These are phyloP conservation scores for Platyrinchus mystaceus DNA, from an alignment of 2,797 vertebrate species.

Conservation along the genomic window DNA sequence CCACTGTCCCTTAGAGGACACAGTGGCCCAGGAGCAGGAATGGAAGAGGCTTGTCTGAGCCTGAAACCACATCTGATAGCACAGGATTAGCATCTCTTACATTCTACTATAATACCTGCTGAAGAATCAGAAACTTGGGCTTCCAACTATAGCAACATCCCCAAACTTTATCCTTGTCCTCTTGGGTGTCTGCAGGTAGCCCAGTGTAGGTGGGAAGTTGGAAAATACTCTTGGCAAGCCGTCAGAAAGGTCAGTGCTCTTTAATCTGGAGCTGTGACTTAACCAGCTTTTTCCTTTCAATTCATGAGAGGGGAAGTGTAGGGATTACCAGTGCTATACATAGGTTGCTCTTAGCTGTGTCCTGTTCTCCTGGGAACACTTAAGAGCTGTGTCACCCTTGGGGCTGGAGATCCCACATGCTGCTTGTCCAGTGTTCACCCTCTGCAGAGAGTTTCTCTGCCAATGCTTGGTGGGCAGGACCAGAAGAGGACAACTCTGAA, in stretches of 20 bases:
- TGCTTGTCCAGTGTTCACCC: not conserved
- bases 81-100: no score
- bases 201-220: not conserved
- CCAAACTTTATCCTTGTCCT: not conserved
- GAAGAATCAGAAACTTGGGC: not conserved
- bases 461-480: not conserved
- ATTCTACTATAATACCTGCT: not conserved
- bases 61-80: not conserved
- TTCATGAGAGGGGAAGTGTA: not conserved
- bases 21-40: not conserved
- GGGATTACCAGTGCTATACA: slow-evolving; percentile 59
- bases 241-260: not conserved
- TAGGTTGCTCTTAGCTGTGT: slow-evolving; percentile 23
- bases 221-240: not conserved
- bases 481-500: not conserved
- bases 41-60: not conserved
- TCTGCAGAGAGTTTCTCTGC: not conserved
- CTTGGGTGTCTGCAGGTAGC: not conserved
- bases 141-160: not conserved
- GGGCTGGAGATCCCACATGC: not conserved
- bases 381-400: not conserved
- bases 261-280: not conserved
- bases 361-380: not conserved
- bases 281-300: slow-evolving; percentile 10
- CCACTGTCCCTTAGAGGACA: not conserved